phyloP scores from a whole-genome alignment of 2,888 invertebrate genomes.

The Tetramorium bicarinatum region DNA sequence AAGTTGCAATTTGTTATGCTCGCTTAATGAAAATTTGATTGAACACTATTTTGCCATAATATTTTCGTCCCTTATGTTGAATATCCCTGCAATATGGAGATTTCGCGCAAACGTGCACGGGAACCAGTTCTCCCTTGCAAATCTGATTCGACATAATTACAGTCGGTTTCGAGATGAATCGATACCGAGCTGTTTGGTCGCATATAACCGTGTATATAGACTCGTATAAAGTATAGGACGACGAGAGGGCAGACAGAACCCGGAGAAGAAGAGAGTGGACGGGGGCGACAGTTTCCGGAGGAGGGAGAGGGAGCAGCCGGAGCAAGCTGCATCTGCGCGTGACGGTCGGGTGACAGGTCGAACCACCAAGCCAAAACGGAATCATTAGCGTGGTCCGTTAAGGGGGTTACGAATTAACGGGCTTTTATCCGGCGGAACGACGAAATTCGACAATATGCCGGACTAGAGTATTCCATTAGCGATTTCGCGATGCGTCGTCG shows the following conservation, averaged over 20 bases:
- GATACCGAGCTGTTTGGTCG: constrained; percentile 40
- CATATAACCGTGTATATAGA: constrained; percentile 19
- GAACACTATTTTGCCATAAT: not conserved
- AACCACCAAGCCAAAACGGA: constrained; percentile 77
- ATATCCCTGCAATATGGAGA: not conserved
- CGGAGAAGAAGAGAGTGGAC: constrained; percentile 33
- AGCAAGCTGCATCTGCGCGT: constrained; percentile 75
- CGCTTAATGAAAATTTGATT: not conserved
- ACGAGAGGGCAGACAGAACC: constrained; percentile 16
- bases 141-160: constrained; percentile 35
- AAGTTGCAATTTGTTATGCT: not conserved
- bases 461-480: constrained; percentile 84
- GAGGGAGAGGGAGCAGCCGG: constrained; percentile 50
- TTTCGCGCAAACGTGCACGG: too few relatives aligned
- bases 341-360: constrained; percentile 74
- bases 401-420: constrained; percentile 81
- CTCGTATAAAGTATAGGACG: constrained; percentile 49
- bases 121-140: constrained; percentile 10
- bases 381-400: constrained; percentile 79
- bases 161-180: constrained; percentile 60
- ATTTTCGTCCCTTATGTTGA: not conserved
- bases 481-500: constrained; percentile 77
- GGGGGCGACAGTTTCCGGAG: constrained; percentile 15
- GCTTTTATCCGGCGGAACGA: constrained; percentile 77
- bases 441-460: constrained; percentile 80